Evolutionary conservation across 1,140 invertebrate species (phyloP).

Genomic region (Philaenus spumarius): DNA sequence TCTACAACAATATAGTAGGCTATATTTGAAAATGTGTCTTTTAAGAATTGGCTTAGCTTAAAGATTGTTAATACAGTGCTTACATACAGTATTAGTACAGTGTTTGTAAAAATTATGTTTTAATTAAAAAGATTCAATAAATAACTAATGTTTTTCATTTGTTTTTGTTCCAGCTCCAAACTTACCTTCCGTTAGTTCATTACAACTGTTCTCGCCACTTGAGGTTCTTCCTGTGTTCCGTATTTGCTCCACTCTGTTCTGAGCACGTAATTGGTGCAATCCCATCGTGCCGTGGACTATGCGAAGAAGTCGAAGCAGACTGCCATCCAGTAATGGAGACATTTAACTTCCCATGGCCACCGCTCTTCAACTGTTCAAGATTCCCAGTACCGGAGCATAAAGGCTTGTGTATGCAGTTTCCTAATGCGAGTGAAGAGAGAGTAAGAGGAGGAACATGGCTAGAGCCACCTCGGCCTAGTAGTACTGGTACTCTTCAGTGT

Average conservation of each 20-base stretch:
- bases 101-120: not conserved
- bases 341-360: slow-evolving; percentile 89
- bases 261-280: slow-evolving; percentile 88
- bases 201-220: slow-evolving; percentile 87
- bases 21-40: too few relatives aligned
- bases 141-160: not conserved
- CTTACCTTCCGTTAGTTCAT: slow-evolving; percentile 85
- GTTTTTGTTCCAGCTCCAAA: slow-evolving; percentile 55
- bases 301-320: slow-evolving; percentile 73
- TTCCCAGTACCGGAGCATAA: slow-evolving; percentile 76
- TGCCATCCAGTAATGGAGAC: slow-evolving; percentile 82
- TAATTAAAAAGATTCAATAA: not conserved
- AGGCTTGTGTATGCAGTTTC: slow-evolving; percentile 91
- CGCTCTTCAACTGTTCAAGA: slow-evolving; percentile 72
- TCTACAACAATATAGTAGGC: too few relatives aligned
- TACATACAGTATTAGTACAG: not conserved
- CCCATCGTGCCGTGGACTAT: slow-evolving; percentile 85
- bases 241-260: slow-evolving; percentile 96
- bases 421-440: slow-evolving; percentile 30
- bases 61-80: not conserved
- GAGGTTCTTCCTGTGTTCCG: slow-evolving; percentile 87
- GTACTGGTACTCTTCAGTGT: slow-evolving; percentile 25
- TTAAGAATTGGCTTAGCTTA: too few relatives aligned
- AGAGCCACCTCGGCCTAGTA: not conserved
- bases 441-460: not conserved